Evolutionary conservation across 2,888 invertebrate genomes (phyloP).

Genomic region (Epicampocera succincta): DNA sequence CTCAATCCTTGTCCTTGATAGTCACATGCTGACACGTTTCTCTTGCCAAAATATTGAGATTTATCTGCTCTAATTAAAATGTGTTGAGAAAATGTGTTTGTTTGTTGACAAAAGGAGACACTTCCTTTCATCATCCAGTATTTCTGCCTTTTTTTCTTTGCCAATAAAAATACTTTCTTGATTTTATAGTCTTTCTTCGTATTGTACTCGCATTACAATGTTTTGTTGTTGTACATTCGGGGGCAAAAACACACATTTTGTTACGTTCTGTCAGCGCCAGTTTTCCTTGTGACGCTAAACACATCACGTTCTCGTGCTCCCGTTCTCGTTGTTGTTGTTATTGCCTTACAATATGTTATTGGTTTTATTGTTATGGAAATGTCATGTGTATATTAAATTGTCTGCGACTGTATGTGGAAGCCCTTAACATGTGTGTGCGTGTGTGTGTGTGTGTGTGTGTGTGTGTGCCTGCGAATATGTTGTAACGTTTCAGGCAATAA

Average conservation of each 20-base stretch:
- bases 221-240: slow-evolving; percentile 11
- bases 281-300: slow-evolving; percentile 9
- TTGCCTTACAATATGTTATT: background rate
- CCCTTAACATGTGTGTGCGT: no score
- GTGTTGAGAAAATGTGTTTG: no score
- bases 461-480: background rate
- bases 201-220: background rate
- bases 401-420: no score
- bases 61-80: no score
- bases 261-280: background rate
- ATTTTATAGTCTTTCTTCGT: background rate
- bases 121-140: no score
- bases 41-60: no score
- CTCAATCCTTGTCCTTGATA: no score
- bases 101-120: no score
- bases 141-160: no score
- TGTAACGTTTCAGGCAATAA: slow-evolving; percentile 17
- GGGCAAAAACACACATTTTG: background rate
- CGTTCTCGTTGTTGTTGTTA: background rate
- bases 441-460: background rate
- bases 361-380: slow-evolving; percentile 11
- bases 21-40: no score
- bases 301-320: background rate
- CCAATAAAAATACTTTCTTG: no score
- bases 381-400: slow-evolving; percentile 5